These are phyloP conservation scores for Vanessa cardui DNA, from an alignment of 2,888 invertebrate species.

Conservation along the genomic window DNA sequence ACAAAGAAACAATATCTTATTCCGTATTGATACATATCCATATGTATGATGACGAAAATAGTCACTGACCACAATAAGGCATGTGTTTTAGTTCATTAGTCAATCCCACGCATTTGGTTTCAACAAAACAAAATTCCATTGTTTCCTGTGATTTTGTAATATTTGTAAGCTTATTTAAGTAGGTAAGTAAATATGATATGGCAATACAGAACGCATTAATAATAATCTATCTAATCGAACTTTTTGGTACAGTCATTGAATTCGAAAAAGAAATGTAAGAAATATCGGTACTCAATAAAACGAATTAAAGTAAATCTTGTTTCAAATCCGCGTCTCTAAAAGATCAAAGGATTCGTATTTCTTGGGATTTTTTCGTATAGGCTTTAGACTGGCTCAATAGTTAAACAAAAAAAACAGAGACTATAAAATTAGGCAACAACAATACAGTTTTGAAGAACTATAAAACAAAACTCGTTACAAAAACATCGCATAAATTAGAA, in stretches of 20 bases:
- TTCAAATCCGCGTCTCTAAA: conserved; percentile 20
- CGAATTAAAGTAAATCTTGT: conserved; percentile 21
- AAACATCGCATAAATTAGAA: background rate
- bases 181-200: conserved; percentile 28
- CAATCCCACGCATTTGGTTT: conserved; percentile 60
- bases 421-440: conserved; percentile 10
- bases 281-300: conserved; percentile 13
- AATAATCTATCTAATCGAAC: conserved; percentile 11
- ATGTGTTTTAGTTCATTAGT: conserved; percentile 56
- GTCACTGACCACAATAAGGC: conserved; percentile 37
- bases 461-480: background rate
- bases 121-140: conserved; percentile 57
- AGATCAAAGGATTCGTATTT: conserved; percentile 32
- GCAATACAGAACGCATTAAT: conserved; percentile 27
- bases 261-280: background rate
- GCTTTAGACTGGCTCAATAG: conserved; percentile 22
- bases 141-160: conserved; percentile 53
- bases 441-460: background rate
- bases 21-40: conserved; percentile 31
- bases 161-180: conserved; percentile 25
- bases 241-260: conserved; percentile 9
- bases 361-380: conserved; percentile 16
- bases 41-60: conserved; percentile 31
- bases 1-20: conserved; percentile 26
- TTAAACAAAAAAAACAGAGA: conserved; percentile 17